Evolutionary conservation across 2,113 vertebrate species (phyloP).

Genomic region (Falcunculus frontatus): DNA sequence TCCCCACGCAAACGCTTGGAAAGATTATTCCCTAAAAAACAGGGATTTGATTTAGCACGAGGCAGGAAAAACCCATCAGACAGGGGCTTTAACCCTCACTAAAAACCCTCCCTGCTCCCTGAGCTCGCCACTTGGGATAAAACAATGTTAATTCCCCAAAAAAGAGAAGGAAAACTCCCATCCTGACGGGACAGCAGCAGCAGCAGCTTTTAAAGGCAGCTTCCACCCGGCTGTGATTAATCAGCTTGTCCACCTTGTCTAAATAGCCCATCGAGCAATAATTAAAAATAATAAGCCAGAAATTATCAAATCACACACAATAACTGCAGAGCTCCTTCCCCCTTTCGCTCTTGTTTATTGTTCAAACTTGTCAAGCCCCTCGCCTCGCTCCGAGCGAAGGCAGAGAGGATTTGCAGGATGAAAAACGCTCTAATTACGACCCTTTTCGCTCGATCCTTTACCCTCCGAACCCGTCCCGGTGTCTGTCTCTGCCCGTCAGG

Average conservation of each 20-base stretch:
- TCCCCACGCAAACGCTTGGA: background rate
- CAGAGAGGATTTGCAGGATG: background rate
- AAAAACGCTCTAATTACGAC: background rate
- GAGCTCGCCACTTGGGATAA: background rate
- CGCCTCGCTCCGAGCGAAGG: background rate
- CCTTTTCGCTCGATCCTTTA: background rate
- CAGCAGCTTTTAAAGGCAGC: background rate
- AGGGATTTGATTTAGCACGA: background rate
- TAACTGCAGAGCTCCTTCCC: background rate
- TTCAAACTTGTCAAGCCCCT: background rate
- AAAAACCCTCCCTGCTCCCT: background rate
- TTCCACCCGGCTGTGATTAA: background rate
- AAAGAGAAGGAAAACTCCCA: constrained; percentile 6
- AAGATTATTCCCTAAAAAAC: background rate
- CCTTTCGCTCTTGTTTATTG: background rate
- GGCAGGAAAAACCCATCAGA: background rate
- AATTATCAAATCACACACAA: background rate
- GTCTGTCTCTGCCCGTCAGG: background rate
- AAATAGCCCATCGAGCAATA: background rate
- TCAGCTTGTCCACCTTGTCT: background rate
- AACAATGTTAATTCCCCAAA: background rate
- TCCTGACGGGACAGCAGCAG: background rate
- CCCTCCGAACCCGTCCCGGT: background rate
- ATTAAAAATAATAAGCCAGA: background rate
- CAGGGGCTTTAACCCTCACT: background rate